Base-by-base conservation (phyloP, 2,797 vertebrate genomes). In the Emydoidea blandingii region DNA sequence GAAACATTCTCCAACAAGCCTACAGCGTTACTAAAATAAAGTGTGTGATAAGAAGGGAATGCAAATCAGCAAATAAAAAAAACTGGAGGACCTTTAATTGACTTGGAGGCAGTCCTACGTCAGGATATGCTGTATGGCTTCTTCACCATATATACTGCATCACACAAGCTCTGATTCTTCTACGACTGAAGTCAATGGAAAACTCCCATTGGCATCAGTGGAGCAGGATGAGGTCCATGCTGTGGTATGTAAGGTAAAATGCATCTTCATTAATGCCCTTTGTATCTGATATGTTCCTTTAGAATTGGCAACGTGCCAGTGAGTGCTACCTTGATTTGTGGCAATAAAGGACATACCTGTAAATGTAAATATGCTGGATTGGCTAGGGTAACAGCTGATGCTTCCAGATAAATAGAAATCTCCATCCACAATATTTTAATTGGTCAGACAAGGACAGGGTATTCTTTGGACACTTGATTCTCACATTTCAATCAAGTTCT, bases 171-270 rank as follows among this genome's bases (percentile, higher is more conserved):
- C 0, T 3, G 83, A 80, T 80, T 56, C 90, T 87, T 85, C 85
- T 54, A 12, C 1, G 0, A 3, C 59, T 89, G 92, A 89, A 93
- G 12, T 72, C 72, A 83, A 80, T 29, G 78, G 74, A 81, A 82
- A 80, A 91, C 94, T 79, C 44, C 57, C 89, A 25, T 21, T 72
- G 87, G 76, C 78, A 90, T 91, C 86, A 86, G 6, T 91, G 72
- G 79, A 81, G 12, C 19, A 81, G 29, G 12, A 34, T 21, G 83
- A 95, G 62, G 72, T 25, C 1, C 0, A 76, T 80, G 9, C 59
- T 37, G 1, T 54, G 53, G 14, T 37, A 41, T 87, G 25, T 21
- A 50, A 86, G 7, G 74, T 44, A 76, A 76, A 44, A 29, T 8
- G 23, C 14, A 76, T 14, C 41, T 27, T 27, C 37, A 74, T 76